Percentiles rank a stretch among this genome's conserved stretches.
Evolutionary conservation across 2,888 invertebrate genomes (phyloP).

Genomic region (Rhopalosiphum nymphaeae): DNA sequence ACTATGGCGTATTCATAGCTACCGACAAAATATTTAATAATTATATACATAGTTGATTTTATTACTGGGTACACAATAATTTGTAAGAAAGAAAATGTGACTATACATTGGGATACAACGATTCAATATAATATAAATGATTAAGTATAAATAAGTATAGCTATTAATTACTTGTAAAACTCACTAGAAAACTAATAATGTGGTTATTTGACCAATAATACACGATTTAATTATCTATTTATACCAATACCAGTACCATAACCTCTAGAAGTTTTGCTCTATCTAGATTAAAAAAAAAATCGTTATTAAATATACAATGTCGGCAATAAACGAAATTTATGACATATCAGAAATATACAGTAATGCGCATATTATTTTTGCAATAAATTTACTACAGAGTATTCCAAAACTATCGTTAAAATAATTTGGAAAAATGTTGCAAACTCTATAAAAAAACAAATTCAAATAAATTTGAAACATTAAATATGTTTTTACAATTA

Average conservation of each 20-base stretch:
- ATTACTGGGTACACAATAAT: neutral
- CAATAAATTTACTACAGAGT: neutral
- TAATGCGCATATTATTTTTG: neutral
- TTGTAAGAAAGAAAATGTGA: neutral
- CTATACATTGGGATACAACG: neutral
- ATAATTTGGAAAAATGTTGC: neutral
- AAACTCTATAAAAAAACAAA: neutral
- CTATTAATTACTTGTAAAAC: no score
- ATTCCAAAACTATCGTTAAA: neutral
- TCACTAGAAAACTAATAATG: no score
- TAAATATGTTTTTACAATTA: neutral
- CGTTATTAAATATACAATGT: neutral
- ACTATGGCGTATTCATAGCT: neutral
- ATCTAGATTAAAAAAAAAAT: neutral
- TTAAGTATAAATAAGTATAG: no score
- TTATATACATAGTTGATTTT: neutral
- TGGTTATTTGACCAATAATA: no score
- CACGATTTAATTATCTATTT: no score
- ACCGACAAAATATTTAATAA: neutral
- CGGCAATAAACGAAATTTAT: no score
- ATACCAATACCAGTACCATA: no score
- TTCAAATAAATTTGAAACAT: neutral
- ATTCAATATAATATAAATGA: no score
- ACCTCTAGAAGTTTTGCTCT: neutral
- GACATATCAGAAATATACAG: neutral